Evolutionary conservation across 2,797 vertebrate genomes (phyloP), one percentile per base, ranked within the genome.

Genomic region (Silurus aristotelis): DNA sequence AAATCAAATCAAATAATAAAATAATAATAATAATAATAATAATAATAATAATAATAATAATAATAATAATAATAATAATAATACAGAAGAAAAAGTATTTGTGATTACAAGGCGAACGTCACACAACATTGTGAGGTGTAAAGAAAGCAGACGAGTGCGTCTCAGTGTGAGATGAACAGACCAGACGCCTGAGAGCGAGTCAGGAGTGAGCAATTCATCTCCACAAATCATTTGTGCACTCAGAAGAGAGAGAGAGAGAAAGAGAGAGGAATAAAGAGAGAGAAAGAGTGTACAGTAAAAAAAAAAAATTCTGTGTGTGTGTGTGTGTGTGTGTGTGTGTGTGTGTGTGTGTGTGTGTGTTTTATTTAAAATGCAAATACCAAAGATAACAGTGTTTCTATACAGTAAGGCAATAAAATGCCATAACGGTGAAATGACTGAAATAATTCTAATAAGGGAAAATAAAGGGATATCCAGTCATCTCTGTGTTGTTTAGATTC

Each of bases 151-250:
- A 75, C 70, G 88, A 83, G 89, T 91, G 89, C 87, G 64, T 89
- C 73, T 89, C 92, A 92, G 90, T 89, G 93, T 90, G 90, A 88
- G 86, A 52, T 87, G 91, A 92, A 94, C 91, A 91, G 91, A 90
- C 48, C 48, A 10, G 9, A 91, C 90, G 82, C 91, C 88, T 83
- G 89, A 85, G 66, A 71, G 19, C 3, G 85, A 93, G 90, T 89
- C 92, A 84, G 83, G 83, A 88, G 89, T 84, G 89, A 71, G 89
- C n/a, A 92, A 81, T 87, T 90, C 91, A 92, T 90, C 91, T 90
- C 92, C 88, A 92, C 91, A 85, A 90, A 93, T 92, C 91, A 91
- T 89, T 84, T 87, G 70, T 86, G 88, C 88, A 89, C 90, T 72
- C 85, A 72, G 52, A 22, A 14, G 14, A 48, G 27, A 48, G 15